Evolutionary conservation across 2,113 vertebrate species (phyloP), one percentile per base, ranked within the genome.

Genomic region (Hydrolagus affinis): DNA sequence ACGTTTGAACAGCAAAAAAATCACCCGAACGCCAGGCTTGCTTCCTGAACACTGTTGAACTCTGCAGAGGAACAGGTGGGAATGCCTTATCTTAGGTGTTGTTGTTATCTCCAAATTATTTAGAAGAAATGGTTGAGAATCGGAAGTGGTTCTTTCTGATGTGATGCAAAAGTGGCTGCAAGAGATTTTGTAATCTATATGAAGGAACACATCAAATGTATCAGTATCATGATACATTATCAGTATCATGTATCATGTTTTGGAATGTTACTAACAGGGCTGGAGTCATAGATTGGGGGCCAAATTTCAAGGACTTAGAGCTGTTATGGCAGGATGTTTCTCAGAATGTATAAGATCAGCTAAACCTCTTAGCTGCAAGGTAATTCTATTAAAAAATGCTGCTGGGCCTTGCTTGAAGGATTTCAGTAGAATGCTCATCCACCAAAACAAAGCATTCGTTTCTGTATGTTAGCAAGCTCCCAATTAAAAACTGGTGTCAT

Each of bases 201-300:
- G 62, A 8, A 66, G 78, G 15, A 83, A 83, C 66, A 32, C 78
- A 19, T 83, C 62, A 83, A 19, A 25, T 66, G 62, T 28, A 83
- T n/a, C n/a, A n/a, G n/a, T n/a, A n/a, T n/a, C n/a, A n/a, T n/a
- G n/a, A n/a, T n/a, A n/a, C n/a, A n/a, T n/a, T n/a, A n/a, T n/a
- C n/a, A n/a, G n/a, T n/a, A n/a, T n/a, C n/a, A n/a, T n/a, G 60
- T 8, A 32, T 68, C 1, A 28, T 83, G 21, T 32, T 62, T 83
- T 68, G 78, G 25, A 83, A 83, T 83, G 62, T 83, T 80, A 80
- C 64, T 32, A 32, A 44, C 62, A 66, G 60, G 78, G 78, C 62
- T 21, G 30, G 11, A 23, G 32, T 64, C 23, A 30, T 64, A 23
- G 11, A 7, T 64, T 28, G 15, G 17, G 28, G 8, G 28, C 30